Conservation (phyloP, 2,797 vertebrate species). For the Myiotriccus ornatus region DNA sequence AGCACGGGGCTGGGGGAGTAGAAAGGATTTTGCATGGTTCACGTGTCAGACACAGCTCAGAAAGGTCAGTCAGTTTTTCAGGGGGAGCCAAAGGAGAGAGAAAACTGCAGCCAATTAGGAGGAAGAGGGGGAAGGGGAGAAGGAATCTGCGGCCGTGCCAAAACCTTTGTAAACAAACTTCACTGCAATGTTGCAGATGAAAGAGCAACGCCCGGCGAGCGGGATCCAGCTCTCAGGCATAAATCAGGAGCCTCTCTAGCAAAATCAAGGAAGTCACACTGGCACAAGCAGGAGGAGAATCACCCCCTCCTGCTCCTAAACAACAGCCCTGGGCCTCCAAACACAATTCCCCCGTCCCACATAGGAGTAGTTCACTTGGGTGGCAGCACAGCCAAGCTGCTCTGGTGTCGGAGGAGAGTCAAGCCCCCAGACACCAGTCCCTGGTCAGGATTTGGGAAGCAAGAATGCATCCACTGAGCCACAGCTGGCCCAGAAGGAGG, state of each 20-base stretch:
- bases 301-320: background rate
- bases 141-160: background rate
- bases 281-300: background rate
- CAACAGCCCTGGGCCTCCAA: background rate
- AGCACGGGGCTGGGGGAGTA: background rate
- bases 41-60: slow-evolving; percentile 36
- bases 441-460: rapidly evolving
- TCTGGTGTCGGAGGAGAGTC: rapidly evolving
- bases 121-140: background rate
- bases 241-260: background rate
- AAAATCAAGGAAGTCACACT: background rate
- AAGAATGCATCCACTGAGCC: rapidly evolving
- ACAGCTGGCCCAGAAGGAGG: rapidly evolving
- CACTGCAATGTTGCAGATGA: slow-evolving; percentile 16
- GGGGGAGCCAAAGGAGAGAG: background rate
- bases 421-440: rapidly evolving
- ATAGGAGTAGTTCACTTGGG: background rate
- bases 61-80: slow-evolving; percentile 63
- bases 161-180: slow-evolving; percentile 55
- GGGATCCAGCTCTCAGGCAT: background rate
- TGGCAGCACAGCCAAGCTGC: rapidly evolving
- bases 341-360: background rate
- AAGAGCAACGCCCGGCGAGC: background rate
- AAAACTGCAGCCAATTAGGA: slow-evolving; percentile 23
- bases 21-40: slow-evolving; percentile 58